Conservation (phyloP, 2,113 vertebrate genomes). For the Crypturellus undulatus region DNA sequence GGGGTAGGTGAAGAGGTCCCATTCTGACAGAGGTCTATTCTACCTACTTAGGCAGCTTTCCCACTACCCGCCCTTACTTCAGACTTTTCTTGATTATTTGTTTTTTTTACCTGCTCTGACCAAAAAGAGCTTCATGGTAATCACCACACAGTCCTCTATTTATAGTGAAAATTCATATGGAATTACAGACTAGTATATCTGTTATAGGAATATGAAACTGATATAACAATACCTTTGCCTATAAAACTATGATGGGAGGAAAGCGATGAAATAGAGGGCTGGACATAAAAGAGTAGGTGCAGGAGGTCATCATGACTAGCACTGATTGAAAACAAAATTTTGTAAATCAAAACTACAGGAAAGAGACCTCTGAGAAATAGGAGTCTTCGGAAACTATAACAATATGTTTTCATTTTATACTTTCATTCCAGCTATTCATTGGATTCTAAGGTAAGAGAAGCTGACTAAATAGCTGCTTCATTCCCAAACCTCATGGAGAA, state of each 20-base stretch:
- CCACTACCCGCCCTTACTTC: fast-evolving
- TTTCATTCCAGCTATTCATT: neutral
- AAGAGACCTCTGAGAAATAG: neutral
- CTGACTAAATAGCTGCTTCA: neutral
- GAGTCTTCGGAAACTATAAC: neutral
- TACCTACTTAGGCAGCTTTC: fast-evolving
- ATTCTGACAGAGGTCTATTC: neutral
- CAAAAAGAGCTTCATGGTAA: neutral
- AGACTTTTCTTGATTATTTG: neutral
- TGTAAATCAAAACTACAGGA: neutral
- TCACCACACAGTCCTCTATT: neutral
- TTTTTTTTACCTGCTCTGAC: neutral
- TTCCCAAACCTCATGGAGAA: neutral
- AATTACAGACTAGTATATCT: neutral
- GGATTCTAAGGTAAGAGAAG: neutral
- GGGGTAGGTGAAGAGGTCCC: neutral
- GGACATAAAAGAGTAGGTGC: neutral
- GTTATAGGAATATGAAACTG: neutral
- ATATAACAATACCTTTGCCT: neutral
- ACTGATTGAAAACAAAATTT: neutral
- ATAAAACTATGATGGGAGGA: neutral
- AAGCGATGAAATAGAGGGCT: neutral
- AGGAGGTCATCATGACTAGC: neutral
- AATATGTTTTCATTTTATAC: neutral
- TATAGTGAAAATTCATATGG: neutral